Conservation (phyloP, 2,797 vertebrate species). For the Limosa lapponica region DNA sequence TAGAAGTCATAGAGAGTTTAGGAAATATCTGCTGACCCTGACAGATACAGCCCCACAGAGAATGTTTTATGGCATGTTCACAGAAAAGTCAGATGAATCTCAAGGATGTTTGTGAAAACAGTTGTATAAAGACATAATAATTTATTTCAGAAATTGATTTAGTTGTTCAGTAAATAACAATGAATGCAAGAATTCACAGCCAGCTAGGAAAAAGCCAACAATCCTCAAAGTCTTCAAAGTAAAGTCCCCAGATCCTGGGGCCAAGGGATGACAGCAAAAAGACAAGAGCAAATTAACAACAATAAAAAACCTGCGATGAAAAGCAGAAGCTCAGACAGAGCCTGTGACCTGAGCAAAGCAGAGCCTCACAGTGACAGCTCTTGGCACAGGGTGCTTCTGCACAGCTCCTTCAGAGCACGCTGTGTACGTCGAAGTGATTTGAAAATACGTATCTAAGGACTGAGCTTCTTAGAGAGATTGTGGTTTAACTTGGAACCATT, state of each 20-base stretch:
- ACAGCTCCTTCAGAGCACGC: not conserved
- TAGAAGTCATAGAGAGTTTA: not conserved
- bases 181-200: not conserved
- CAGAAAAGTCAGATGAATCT: not conserved
- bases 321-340: not conserved
- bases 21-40: not conserved
- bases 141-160: not conserved
- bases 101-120: not conserved
- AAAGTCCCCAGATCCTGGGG: not conserved
- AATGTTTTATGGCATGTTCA: not conserved
- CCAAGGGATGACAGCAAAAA: not conserved
- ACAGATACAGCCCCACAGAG: not conserved
- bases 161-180: not conserved
- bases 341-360: not conserved
- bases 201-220: not conserved
- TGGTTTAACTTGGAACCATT: not conserved
- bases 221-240: not conserved
- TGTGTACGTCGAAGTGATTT: not conserved
- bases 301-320: not conserved
- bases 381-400: not conserved
- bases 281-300: not conserved
- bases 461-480: not conserved
- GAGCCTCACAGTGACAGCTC: not conserved
- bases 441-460: not conserved
- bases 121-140: not conserved